Evolutionary conservation across 2,888 invertebrate genomes (phyloP).

Genomic region (Idaea straminata): DNA sequence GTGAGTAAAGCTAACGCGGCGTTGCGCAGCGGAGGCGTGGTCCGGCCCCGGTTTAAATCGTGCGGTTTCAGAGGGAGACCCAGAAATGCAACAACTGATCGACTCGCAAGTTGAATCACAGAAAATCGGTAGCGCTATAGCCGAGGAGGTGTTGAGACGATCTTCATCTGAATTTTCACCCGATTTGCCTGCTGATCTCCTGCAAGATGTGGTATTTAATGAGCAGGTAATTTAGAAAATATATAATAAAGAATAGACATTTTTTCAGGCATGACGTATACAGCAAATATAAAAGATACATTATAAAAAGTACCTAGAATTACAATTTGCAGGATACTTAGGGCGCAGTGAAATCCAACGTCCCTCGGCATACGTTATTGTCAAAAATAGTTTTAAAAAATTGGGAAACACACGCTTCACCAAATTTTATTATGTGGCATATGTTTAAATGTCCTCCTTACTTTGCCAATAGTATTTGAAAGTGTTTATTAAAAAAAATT

Average conservation of each 20-base stretch:
- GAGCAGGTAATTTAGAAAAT: constrained; percentile 43
- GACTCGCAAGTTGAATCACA: constrained; percentile 90
- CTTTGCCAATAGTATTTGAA: too few relatives aligned
- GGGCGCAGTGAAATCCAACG: too few relatives aligned
- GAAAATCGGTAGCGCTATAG: constrained; percentile 91
- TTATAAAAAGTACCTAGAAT: too few relatives aligned
- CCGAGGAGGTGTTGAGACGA: constrained; percentile 84
- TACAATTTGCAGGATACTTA: too few relatives aligned
- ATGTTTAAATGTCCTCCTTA: too few relatives aligned
- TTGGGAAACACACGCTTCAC: too few relatives aligned
- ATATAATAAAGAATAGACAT: neutral
- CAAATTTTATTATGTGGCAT: too few relatives aligned
- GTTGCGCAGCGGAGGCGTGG: constrained; percentile 3
- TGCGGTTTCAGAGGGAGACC: constrained; percentile 72
- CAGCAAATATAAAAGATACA: too few relatives aligned
- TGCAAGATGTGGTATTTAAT: constrained; percentile 55
- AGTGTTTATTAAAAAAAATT: too few relatives aligned
- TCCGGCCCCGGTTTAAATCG: constrained; percentile 9
- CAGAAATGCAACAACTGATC: constrained; percentile 85
- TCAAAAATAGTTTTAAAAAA: too few relatives aligned
- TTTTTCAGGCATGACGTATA: too few relatives aligned
- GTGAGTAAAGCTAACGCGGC: neutral
- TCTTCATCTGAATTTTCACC: constrained; percentile 48
- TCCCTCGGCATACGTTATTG: too few relatives aligned
- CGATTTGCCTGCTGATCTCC: constrained; percentile 48